Percentiles rank a stretch among this genome's conserved stretches.
Evolutionary conservation across 2,888 invertebrate genomes (phyloP).

Genomic region (Drosophila colorata): DNA sequence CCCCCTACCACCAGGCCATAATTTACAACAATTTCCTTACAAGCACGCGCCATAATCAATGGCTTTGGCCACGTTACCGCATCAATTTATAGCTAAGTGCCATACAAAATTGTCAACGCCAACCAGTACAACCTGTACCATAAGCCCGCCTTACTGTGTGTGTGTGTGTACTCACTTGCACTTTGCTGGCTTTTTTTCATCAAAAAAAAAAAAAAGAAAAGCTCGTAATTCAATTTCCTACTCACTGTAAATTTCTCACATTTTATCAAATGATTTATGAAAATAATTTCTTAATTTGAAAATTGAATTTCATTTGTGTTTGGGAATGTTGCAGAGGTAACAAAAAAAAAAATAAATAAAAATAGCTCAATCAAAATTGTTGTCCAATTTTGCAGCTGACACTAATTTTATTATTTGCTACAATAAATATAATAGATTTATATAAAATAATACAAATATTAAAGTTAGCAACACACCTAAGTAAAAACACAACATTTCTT

Average conservation of each 20-base stretch:
- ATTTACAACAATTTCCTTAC: slow-evolving; percentile 72
- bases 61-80: slow-evolving; percentile 45
- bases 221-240: slow-evolving; percentile 43
- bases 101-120: slow-evolving; percentile 62
- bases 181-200: not conserved
- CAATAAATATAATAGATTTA: too few species aligned
- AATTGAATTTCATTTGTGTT: slow-evolving; percentile 25
- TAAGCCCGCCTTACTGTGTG: not conserved
- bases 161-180: not conserved
- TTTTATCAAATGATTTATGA: slow-evolving; percentile 34
- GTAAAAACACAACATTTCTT: too few species aligned
- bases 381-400: not conserved
- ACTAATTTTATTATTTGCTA: not conserved
- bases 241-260: slow-evolving; percentile 17
- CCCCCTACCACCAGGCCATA: slow-evolving; percentile 30
- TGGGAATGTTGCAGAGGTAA: not conserved
- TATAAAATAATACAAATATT: too few species aligned
- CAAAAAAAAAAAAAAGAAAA: too few species aligned
- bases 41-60: slow-evolving; percentile 65
- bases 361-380: slow-evolving; percentile 19
- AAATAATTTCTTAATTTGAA: slow-evolving; percentile 47
- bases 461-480: too few species aligned
- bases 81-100: slow-evolving; percentile 59
- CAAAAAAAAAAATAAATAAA: not conserved
- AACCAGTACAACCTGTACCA: slow-evolving; percentile 60